A percentile compares a stretch with the other conserved stretches of the same genome.
phyloP scores from a whole-genome alignment of 2,888 invertebrate species.

The Patella pellucida region DNA sequence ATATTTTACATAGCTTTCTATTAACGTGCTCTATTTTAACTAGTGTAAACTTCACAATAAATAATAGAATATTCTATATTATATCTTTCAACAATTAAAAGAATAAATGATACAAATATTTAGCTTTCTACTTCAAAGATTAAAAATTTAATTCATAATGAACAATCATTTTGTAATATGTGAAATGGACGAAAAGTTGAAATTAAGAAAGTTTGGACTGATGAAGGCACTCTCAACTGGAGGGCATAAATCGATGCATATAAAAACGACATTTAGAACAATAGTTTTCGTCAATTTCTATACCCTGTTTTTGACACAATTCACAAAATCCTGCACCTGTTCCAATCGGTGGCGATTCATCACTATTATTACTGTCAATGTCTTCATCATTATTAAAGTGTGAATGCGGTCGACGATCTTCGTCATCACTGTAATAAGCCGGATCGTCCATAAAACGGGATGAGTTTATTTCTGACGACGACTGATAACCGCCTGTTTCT shows the following conservation, averaged over 20 bases:
- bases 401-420: slow-evolving; percentile 31
- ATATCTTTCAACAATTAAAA: no score
- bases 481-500: slow-evolving; percentile 77
- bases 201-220: background rate
- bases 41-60: no score
- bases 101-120: no score
- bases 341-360: slow-evolving; percentile 48
- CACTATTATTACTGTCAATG: slow-evolving; percentile 52
- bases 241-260: slow-evolving; percentile 74
- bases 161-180: no score
- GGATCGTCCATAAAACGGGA: slow-evolving; percentile 25
- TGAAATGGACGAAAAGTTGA: background rate
- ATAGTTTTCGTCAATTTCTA: slow-evolving; percentile 83
- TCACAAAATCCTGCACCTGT: slow-evolving; percentile 81
- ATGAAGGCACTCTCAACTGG: slow-evolving; percentile 20
- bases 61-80: no score
- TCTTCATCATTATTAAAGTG: slow-evolving; percentile 41
- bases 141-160: no score
- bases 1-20: no score
- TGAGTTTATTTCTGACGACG: slow-evolving; percentile 35
- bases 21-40: no score
- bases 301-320: slow-evolving; percentile 88
- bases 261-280: slow-evolving; percentile 94
- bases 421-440: slow-evolving; percentile 50
- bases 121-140: no score